Conservation (phyloP, 2,888 invertebrate genomes). For the Apotomis turbidana region DNA sequence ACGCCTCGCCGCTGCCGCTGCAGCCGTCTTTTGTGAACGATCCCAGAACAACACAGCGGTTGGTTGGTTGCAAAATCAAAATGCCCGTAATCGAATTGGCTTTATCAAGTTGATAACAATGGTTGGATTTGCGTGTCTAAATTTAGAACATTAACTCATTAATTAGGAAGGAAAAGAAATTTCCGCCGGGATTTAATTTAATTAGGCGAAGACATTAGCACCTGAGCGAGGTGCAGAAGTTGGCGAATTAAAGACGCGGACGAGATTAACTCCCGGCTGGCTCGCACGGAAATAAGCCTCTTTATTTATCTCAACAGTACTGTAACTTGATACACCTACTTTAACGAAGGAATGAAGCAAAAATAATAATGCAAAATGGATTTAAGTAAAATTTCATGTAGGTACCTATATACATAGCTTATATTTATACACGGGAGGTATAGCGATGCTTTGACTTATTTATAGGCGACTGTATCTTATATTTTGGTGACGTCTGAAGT, state of each 20-base stretch:
- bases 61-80: slow-evolving; percentile 46
- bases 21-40: background rate
- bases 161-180: slow-evolving; percentile 27
- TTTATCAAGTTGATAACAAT: background rate
- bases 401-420: too few relatives aligned
- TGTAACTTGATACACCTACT: slow-evolving; percentile 8
- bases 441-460: too few relatives aligned
- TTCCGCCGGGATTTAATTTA: slow-evolving; percentile 49
- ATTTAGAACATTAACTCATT: slow-evolving; percentile 28
- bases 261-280: slow-evolving; percentile 47
- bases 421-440: too few relatives aligned
- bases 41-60: slow-evolving; percentile 43
- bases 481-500: background rate
- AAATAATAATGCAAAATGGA: background rate
- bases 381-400: too few relatives aligned
- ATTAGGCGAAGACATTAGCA: slow-evolving; percentile 55
- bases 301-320: slow-evolving; percentile 10
- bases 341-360: background rate
- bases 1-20: background rate
- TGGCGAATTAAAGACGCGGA: slow-evolving; percentile 51
- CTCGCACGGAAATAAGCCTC: slow-evolving; percentile 43
- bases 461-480: too few relatives aligned
- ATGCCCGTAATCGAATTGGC: slow-evolving; percentile 47
- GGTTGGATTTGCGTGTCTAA: slow-evolving; percentile 21
- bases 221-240: slow-evolving; percentile 47